Base-by-base conservation (phyloP, 2,888 invertebrate genomes). In the Gandaritis pyraliata region DNA sequence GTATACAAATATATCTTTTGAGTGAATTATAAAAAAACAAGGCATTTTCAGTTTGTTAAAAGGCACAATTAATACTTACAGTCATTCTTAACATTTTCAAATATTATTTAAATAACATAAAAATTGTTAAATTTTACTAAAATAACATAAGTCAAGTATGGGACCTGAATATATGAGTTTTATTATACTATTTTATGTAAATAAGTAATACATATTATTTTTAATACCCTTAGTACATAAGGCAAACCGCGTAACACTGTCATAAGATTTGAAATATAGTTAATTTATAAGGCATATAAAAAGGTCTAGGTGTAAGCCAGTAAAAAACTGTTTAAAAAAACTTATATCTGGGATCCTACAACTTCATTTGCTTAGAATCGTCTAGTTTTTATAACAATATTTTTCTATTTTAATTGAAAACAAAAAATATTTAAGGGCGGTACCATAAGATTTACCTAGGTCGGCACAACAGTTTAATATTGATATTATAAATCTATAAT, bases 41-140 rank as follows among this genome's bases (percentile, higher is more conserved):
- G 50, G 49, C 36, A 47, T 30, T 45, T 55, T 48, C 30, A 16
- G 39, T 53, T 48, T 18, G 13, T 60, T 48, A 36, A 49, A 62
- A 58, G 58, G 62, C 62, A 62, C 58, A 58, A 53, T 10, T 57
- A 57, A 51, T 23, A 46, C 29, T 39, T 30, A 56, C 46, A 55
- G 46, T 48, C 52, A 49, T 43, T 23, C 5, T 23, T 46, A 16
- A 23, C 15, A 46, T 13, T 54, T 36, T 36, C 23, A 16, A 41
- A 8, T 41, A 41, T 29, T 29, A 29, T 29, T 29, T 29, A 29
- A 16, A 11, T 43, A 43, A 43, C 8, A 43, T 13, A 11, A 38
- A 43, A 43, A 43, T 16, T 43, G 11, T 43, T 16, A n/a, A 4
- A 38, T 38, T 41, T 43, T 41, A 13, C 5, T 18, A 4, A 46